Evolutionary conservation across 2,113 vertebrate species (phyloP), one percentile per base, ranked within the genome.

Genomic region (Tragulus kanchil): DNA sequence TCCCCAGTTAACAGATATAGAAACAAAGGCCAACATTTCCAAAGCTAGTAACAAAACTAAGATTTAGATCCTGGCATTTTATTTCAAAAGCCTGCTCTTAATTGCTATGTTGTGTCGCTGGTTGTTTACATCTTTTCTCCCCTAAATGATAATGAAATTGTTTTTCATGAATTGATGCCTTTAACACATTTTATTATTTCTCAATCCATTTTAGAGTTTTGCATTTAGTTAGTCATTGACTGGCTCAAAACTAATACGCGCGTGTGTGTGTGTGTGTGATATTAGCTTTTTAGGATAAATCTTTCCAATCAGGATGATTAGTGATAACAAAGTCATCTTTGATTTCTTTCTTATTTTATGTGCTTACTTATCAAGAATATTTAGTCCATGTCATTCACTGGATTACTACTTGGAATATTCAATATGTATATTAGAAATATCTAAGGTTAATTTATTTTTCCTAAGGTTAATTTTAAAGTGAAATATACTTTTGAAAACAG

Each of bases 121-220:
- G 17, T 13, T 82, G 3, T 89, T 96, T 90, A 86, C 21, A 48
- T 94, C 28, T 85, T 95, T 58, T 84, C 71, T 86, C 89, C 4
- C 8, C 79, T n/a, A 64, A 85, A 58, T 84, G 28, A 61, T 67
- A 19, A 90, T 81, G 36, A 89, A 75, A 82, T 6, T 69, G 0
- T 67, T 93, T 88, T 81, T 79, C 67, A 90, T 86, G 45, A 36
- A 54, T 64, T 81, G 45, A 2, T 83, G 23, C 15, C 25, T 85
- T 86, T 79, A 67, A 83, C 3, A 65, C 12, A 17, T 84, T 95
- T 91, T 78, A 42, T 78, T 19, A 77, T 84, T 9, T 62, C 4
- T 73, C 64, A 85, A 69, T 79, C 15, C 6, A 42, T 78, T 4
- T 62, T 25, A 91, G 15, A 26, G 13, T 88, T 71, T 45, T 36